These are phyloP conservation scores for Enteromius paludinosus DNA, from an alignment of 2,797 vertebrate genomes.

Conservation along the genomic window DNA sequence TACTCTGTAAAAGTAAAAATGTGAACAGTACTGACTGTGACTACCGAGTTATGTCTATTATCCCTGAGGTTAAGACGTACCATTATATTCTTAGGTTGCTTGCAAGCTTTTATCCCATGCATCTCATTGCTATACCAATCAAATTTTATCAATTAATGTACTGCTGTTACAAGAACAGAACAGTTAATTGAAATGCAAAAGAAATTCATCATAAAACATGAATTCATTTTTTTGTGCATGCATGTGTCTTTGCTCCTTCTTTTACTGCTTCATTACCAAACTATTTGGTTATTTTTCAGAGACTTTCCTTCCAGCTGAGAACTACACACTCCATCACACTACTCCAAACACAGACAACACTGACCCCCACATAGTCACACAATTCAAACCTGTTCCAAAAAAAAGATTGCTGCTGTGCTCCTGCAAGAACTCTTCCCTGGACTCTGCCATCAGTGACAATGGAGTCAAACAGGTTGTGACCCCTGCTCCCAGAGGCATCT, in stretches of 20 bases:
- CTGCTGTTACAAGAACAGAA: neutral
- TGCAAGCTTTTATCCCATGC: neutral
- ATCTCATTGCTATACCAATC: neutral
- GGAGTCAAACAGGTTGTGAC: conserved; percentile 57
- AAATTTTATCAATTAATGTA: neutral
- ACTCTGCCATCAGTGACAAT: conserved; percentile 46
- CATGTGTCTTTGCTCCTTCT: conserved; percentile 51
- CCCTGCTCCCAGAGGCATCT: conserved; percentile 75
- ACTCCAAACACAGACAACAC: conserved; percentile 62
- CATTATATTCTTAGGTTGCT: neutral
- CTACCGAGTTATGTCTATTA: neutral
- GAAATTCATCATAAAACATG: conserved; percentile 21
- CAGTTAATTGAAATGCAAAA: neutral
- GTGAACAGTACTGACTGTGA: neutral
- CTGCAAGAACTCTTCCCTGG: conserved; percentile 64
- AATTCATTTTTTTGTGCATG: conserved; percentile 35
- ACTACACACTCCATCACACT: conserved; percentile 62
- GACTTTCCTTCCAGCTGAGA: conserved; percentile 66
- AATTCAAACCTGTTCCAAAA: conserved; percentile 70
- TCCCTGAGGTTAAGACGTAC: neutral
- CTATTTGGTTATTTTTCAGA: conserved; percentile 77
- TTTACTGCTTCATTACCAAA: conserved; percentile 59
- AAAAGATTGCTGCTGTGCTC: conserved; percentile 70
- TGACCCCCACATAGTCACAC: conserved; percentile 47
- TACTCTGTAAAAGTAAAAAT: neutral